Evolutionary conservation across 2,797 vertebrate genomes (phyloP).

Genomic region (Remorina albescens): DNA sequence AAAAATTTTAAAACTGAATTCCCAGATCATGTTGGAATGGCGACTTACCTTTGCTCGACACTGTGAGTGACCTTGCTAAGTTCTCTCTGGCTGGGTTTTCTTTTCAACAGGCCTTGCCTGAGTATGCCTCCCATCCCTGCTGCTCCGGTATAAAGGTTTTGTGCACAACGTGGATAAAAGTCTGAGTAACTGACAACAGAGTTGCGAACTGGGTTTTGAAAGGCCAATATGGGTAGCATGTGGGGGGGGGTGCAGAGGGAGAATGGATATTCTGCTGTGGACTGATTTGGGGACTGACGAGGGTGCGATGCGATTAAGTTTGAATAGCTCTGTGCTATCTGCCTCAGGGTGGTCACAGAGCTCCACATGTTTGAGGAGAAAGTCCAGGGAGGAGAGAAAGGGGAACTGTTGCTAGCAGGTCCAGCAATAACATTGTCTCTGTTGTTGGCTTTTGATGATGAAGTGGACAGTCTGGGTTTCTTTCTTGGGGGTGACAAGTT

Average conservation of each 20-base stretch:
- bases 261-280: slow-evolving; percentile 70
- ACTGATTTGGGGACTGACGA: slow-evolving; percentile 53
- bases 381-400: slow-evolving; percentile 56
- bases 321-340: slow-evolving; percentile 73
- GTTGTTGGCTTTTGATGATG: slow-evolving; percentile 20
- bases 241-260: slow-evolving; percentile 57
- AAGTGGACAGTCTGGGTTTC: slow-evolving; percentile 44
- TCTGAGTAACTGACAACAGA: slow-evolving; percentile 63
- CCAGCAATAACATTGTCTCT: slow-evolving; percentile 72
- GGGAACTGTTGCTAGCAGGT: slow-evolving; percentile 42
- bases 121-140: slow-evolving; percentile 53
- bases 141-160: slow-evolving; percentile 50
- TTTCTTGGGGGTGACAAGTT: slow-evolving; percentile 39
- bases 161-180: slow-evolving; percentile 67
- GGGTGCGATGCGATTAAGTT: slow-evolving; percentile 68
- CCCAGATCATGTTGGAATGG: slow-evolving; percentile 35
- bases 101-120: slow-evolving; percentile 67
- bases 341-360: slow-evolving; percentile 67
- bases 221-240: slow-evolving; percentile 72
- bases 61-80: slow-evolving; percentile 46
- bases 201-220: slow-evolving; percentile 65
- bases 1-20: slow-evolving; percentile 22
- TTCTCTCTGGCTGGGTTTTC: slow-evolving; percentile 47
- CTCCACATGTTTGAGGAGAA: slow-evolving; percentile 70
- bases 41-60: slow-evolving; percentile 77